These are phyloP conservation scores for Pagrus major DNA, from an alignment of 2,113 vertebrate genomes.

Conservation along the genomic window DNA sequence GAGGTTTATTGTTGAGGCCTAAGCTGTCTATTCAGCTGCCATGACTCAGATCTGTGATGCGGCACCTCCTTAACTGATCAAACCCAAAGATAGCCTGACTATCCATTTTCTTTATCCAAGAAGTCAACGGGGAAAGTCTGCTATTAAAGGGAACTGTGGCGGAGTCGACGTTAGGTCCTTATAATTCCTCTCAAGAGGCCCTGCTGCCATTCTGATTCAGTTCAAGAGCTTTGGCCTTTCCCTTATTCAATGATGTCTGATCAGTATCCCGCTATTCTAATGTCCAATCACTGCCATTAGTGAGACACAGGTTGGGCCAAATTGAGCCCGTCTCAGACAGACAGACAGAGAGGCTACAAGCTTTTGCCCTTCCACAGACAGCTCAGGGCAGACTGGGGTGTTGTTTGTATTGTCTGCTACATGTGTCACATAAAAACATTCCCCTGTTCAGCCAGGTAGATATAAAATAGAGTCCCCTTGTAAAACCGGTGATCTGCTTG, in stretches of 20 bases:
- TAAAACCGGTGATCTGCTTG: slow-evolving; percentile 38
- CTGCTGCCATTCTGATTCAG: slow-evolving; percentile 45
- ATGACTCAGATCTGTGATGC: slow-evolving; percentile 67
- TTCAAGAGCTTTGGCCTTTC: slow-evolving; percentile 54
- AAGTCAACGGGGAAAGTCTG: slow-evolving; percentile 24
- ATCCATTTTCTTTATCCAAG: slow-evolving; percentile 57
- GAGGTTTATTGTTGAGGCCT: slow-evolving; percentile 58
- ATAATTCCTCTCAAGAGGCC: slow-evolving; percentile 50
- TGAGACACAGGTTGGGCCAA: slow-evolving; percentile 29
- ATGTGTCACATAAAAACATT: not conserved
- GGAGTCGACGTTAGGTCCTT: slow-evolving; percentile 32
- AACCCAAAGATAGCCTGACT: slow-evolving; percentile 43
- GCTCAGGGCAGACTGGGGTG: slow-evolving; percentile 6
- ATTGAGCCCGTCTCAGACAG: slow-evolving; percentile 33
- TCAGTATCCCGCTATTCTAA: slow-evolving; percentile 38
- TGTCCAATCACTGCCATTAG: slow-evolving; percentile 51
- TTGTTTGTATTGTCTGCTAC: slow-evolving; percentile 23
- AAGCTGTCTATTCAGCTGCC: slow-evolving; percentile 64
- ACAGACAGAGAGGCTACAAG: slow-evolving; percentile 28
- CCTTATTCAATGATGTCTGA: slow-evolving; percentile 49
- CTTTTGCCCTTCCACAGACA: slow-evolving; percentile 24
- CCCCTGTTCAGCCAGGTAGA: slow-evolving; percentile 9
- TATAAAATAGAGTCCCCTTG: slow-evolving; percentile 15
- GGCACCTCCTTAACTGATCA: slow-evolving; percentile 62
- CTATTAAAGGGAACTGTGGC: slow-evolving; percentile 50